These are phyloP conservation scores for Zeugodacus cucurbitae DNA, from an alignment of 1,140 invertebrate species.

Conservation along the genomic window DNA sequence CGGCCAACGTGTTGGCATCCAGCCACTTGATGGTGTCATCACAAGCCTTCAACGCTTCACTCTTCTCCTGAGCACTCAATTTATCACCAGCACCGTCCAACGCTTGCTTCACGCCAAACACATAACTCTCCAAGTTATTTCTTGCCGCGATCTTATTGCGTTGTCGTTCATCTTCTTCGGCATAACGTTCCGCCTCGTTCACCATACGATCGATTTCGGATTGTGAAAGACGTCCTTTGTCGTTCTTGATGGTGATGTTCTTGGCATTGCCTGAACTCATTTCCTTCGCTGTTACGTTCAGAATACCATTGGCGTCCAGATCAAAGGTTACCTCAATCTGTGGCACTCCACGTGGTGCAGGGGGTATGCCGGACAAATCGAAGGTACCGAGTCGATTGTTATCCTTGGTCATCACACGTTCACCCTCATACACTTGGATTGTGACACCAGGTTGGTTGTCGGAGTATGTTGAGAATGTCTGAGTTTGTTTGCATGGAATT, in stretches of 20 bases:
- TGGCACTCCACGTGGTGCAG: slow-evolving; percentile 82
- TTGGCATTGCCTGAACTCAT: slow-evolving; percentile 70
- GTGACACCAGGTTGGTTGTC: slow-evolving; percentile 79
- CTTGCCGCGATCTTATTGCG: slow-evolving; percentile 72
- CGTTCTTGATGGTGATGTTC: slow-evolving; percentile 88
- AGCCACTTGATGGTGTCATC: slow-evolving; percentile 73
- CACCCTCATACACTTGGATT: slow-evolving; percentile 78
- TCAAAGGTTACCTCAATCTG: slow-evolving; percentile 79
- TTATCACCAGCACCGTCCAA: slow-evolving; percentile 70
- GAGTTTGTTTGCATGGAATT: slow-evolving; percentile 75
- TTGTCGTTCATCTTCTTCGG: slow-evolving; percentile 75
- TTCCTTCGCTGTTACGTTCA: slow-evolving; percentile 74
- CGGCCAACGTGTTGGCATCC: slow-evolving; percentile 72
- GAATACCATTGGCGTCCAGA: slow-evolving; percentile 73
- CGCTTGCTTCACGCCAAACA: slow-evolving; percentile 76
- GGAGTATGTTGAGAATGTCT: slow-evolving; percentile 75
- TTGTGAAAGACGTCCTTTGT: slow-evolving; percentile 83
- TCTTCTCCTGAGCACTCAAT: slow-evolving; percentile 73
- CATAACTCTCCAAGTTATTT: slow-evolving; percentile 77
- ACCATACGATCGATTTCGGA: slow-evolving; percentile 79
- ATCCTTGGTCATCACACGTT: slow-evolving; percentile 78
- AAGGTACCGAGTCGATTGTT: slow-evolving; percentile 84
- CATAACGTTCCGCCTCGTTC: slow-evolving; percentile 57
- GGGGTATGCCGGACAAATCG: slow-evolving; percentile 82
- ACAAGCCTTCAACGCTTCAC: slow-evolving; percentile 71